Evolutionary conservation across 37 sponge, comb jelly and placozoan species (phyloP), one percentile per base, ranked within the genome.

Genomic region (Amphimedon queenslandica): DNA sequence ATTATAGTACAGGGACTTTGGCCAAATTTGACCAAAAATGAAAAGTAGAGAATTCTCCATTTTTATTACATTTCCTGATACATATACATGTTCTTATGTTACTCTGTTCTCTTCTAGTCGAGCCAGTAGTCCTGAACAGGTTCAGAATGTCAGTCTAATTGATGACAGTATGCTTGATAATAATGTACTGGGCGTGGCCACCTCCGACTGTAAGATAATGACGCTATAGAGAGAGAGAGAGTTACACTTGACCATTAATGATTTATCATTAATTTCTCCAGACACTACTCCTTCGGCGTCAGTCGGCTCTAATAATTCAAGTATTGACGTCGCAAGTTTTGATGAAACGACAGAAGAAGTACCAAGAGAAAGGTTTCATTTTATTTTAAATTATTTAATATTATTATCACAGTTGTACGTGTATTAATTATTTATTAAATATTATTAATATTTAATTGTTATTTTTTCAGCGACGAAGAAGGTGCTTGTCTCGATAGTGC

Each of bases 91-190:
- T n/a, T n/a, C n/a, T n/a, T n/a, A n/a, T n/a, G n/a, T n/a, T n/a
- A n/a, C n/a, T n/a, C n/a, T 32, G 3, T 37, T 42, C 28, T 60
- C 61, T 60, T n/a, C 27, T 25, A 60, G 28, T 60, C 23, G 61
- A 60, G 27, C 5, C 24, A n/a, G 61, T n/a, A 25, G 27, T 60
- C 61, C 61, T n/a, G 61, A 60, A n/a, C 61, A 27, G 27, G 28
- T 57, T 30, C 4, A 10, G 6, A 10, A 3, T 72, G 57, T 51
- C 27, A 86, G 77, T 53, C 72, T 86, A 38, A 36, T 86, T n/a
- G 87, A 86, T 64, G 87, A 86, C 57, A 86, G 87, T 63, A 31
- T 76, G 6, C 64, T 82, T 6, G 76, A 76, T 29, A 51, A 57
- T 16, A 73, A 60, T 1, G 57, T 73, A 35, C 2, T 63, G 18